A percentile compares a stretch with the other conserved stretches of the same genome.
phyloP scores from a whole-genome alignment of 2,797 vertebrate species.

The Sebastes kiyomatsui region DNA sequence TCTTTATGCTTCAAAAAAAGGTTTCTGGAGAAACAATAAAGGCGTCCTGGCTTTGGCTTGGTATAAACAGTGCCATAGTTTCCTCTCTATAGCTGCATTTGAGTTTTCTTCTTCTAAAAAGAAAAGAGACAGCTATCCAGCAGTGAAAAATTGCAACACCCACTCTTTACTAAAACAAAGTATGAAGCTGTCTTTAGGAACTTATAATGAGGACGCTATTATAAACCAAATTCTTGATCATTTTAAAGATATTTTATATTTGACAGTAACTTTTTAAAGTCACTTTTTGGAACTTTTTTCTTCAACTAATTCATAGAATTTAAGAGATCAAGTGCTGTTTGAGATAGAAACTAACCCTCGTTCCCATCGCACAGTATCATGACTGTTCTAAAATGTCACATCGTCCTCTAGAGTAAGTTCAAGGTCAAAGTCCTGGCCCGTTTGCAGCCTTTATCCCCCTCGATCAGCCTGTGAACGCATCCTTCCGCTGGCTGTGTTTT shows the following conservation, averaged over 20 bases:
- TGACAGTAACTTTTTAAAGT: neutral
- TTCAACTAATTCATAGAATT: neutral
- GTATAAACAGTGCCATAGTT: constrained; percentile 4
- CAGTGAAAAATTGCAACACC: neutral
- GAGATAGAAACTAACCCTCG: neutral
- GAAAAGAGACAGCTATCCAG: neutral
- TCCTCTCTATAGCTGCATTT: constrained; percentile 1
- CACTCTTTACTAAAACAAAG: constrained; percentile 8
- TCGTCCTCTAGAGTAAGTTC: constrained; percentile 40
- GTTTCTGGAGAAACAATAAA: constrained; percentile 13
- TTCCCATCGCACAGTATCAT: neutral
- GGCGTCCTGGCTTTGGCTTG: constrained; percentile 2
- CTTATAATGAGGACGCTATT: constrained; percentile 5
- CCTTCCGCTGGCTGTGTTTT: constrained; percentile 53
- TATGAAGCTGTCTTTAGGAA: neutral
- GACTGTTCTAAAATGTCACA: constrained; percentile 29
- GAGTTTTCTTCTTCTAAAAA: neutral
- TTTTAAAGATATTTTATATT: neutral
- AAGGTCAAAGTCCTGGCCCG: constrained; percentile 59
- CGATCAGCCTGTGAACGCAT: constrained; percentile 45
- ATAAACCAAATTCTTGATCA: neutral
- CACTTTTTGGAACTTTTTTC: neutral
- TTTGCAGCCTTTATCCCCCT: constrained; percentile 50
- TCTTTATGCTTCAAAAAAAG: neutral
- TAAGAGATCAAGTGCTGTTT: neutral